A percentile compares a stretch with the other conserved stretches of the same genome.
Conservation (phyloP, 2,888 invertebrate species). For the Drosophila algonquin region DNA sequence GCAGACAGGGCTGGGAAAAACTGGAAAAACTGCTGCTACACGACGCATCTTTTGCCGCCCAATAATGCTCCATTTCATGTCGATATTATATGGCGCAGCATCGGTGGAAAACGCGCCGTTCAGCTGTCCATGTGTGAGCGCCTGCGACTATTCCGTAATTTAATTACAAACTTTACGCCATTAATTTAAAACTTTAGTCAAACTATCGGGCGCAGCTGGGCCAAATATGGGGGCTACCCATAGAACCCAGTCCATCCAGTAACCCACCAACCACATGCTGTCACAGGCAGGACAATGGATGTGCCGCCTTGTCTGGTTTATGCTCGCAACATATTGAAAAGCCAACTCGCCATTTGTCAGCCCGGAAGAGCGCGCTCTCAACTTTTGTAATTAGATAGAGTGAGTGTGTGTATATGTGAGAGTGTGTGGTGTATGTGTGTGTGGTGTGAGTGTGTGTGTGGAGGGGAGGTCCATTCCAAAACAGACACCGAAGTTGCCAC, state of each 20-base stretch:
- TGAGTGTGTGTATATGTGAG: constrained; percentile 8
- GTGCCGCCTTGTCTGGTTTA: constrained; percentile 47
- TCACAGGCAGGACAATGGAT: constrained; percentile 52
- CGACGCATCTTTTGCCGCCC: background rate
- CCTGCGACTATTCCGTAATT: constrained; percentile 69
- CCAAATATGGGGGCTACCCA: constrained; percentile 5
- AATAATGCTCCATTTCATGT: background rate
- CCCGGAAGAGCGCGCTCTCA: constrained; percentile 34
- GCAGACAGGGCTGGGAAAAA: constrained; percentile 53
- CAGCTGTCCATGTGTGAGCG: constrained; percentile 19
- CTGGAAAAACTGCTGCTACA: constrained; percentile 4
- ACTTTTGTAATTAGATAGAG: constrained; percentile 72
- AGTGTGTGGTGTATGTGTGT: no score
- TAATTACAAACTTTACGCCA: constrained; percentile 82
- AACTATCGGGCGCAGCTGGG: constrained; percentile 65
- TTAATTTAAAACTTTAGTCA: constrained; percentile 80
- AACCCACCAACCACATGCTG: constrained; percentile 46
- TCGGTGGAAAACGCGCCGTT: background rate
- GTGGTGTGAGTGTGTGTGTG: background rate
- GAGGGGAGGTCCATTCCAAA: background rate
- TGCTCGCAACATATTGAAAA: constrained; percentile 69
- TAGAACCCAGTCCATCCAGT: constrained; percentile 11
- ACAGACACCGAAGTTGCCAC: background rate
- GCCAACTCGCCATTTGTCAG: constrained; percentile 67
- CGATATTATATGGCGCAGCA: background rate